Evolutionary conservation across 2,888 invertebrate species (phyloP).

Genomic region (Athalia circularis): DNA sequence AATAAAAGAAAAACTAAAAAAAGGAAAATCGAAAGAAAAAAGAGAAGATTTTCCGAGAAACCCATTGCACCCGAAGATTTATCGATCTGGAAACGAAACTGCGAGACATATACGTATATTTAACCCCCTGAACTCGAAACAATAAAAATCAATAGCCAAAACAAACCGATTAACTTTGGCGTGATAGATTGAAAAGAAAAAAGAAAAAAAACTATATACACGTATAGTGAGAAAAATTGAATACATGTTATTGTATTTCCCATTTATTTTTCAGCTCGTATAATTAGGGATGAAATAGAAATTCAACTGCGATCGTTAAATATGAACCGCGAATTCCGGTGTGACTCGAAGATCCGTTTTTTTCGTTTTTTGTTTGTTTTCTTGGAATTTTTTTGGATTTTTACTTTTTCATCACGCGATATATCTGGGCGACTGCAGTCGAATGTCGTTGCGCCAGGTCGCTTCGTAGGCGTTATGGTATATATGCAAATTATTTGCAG

Average conservation of each 20-base stretch:
- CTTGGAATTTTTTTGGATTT: background rate
- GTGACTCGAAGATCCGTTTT: no score
- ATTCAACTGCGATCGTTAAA: no score
- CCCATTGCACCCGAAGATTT: conserved; percentile 16
- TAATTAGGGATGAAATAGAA: no score
- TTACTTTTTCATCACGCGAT: background rate
- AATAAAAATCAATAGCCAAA: conserved; percentile 6
- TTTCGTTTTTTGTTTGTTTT: no score
- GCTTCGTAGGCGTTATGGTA: background rate
- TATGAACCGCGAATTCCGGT: no score
- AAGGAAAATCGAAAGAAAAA: background rate
- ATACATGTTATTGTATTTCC: no score
- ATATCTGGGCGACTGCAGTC: no score
- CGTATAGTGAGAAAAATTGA: no score
- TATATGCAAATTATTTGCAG: conserved; percentile 13
- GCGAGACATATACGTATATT: background rate
- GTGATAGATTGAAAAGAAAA: background rate
- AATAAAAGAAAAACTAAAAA: background rate
- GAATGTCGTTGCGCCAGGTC: background rate
- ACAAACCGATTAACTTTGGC: conserved; percentile 8
- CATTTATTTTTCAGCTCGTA: no score
- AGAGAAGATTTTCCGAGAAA: background rate
- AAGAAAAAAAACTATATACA: background rate
- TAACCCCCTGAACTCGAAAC: conserved; percentile 25
- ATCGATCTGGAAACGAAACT: conserved; percentile 23